Evolutionary conservation across 1,140 invertebrate genomes (phyloP).

Genomic region (Nephila pilipes): DNA sequence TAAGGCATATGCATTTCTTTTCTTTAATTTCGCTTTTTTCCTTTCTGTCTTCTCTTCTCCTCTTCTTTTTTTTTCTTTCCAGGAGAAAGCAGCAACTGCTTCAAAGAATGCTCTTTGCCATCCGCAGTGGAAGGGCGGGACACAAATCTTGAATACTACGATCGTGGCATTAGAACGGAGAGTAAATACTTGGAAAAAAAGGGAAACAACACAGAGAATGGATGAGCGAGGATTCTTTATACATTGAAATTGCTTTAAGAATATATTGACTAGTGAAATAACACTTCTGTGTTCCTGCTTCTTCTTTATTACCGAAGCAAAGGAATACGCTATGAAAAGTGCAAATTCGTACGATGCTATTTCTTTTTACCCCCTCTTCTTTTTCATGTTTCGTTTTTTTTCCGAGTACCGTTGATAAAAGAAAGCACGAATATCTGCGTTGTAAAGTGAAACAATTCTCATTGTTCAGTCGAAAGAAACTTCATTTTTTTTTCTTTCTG

Average conservation of each 20-base stretch:
- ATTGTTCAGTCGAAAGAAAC: not conserved
- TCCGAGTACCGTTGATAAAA: not conserved
- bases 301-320: not conserved
- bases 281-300: constrained; percentile 3
- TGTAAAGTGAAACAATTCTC: not conserved
- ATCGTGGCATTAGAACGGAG: constrained; percentile 33
- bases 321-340: constrained; percentile 7
- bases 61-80: not conserved
- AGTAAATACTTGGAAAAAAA: constrained; percentile 38
- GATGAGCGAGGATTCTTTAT: not conserved
- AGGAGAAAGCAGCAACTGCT: no score
- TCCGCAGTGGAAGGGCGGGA: not conserved
- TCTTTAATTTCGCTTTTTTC: constrained; percentile 4
- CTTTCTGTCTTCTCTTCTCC: not conserved
- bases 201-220: not conserved
- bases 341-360: not conserved
- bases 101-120: not conserved
- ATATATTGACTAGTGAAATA: constrained; percentile 55
- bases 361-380: not conserved
- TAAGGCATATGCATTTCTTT: constrained; percentile 23
- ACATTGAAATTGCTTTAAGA: constrained; percentile 28
- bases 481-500: not conserved
- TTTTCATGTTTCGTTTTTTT: not conserved
- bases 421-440: not conserved
- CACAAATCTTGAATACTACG: constrained; percentile 14